Evolutionary conservation across 2,888 invertebrate genomes (phyloP).

Genomic region (Ormyrus thymus): DNA sequence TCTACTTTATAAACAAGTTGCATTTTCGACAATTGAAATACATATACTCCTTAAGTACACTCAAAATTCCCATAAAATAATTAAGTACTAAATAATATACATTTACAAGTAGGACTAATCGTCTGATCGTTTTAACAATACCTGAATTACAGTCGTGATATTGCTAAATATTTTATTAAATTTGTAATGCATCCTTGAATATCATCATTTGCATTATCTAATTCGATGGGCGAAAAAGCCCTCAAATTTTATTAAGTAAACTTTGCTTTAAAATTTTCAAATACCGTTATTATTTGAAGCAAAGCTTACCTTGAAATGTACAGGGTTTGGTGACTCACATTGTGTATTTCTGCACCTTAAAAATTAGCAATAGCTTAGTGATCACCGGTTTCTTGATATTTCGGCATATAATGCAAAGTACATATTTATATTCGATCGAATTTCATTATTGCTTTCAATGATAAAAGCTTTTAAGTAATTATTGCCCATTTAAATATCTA

Average conservation of each 20-base stretch:
- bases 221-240: constrained; percentile 36
- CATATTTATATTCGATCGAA: constrained; percentile 36
- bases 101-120: constrained; percentile 63
- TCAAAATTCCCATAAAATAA: constrained; percentile 59
- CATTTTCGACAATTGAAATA: constrained; percentile 25
- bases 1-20: constrained; percentile 29
- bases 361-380: constrained; percentile 31
- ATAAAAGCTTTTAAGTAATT: constrained; percentile 53
- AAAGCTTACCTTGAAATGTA: constrained; percentile 41
- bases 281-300: constrained; percentile 16
- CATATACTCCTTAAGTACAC: constrained; percentile 63
- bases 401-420: constrained; percentile 33
- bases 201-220: constrained; percentile 39
- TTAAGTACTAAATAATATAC: constrained; percentile 65
- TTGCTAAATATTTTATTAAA: constrained; percentile 40
- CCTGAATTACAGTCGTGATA: constrained; percentile 62
- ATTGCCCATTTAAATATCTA: constrained; percentile 47
- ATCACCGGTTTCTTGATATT: constrained; percentile 14
- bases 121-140: constrained; percentile 62
- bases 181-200: constrained; percentile 39
- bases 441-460: constrained; percentile 21
- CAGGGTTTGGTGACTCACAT: constrained; percentile 29
- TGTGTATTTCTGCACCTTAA: constrained; percentile 38
- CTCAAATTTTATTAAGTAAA: constrained; percentile 32
- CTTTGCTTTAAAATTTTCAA: constrained; percentile 27